Evolutionary conservation across 2,113 vertebrate species (phyloP).

Genomic region (Sula dactylatra): DNA sequence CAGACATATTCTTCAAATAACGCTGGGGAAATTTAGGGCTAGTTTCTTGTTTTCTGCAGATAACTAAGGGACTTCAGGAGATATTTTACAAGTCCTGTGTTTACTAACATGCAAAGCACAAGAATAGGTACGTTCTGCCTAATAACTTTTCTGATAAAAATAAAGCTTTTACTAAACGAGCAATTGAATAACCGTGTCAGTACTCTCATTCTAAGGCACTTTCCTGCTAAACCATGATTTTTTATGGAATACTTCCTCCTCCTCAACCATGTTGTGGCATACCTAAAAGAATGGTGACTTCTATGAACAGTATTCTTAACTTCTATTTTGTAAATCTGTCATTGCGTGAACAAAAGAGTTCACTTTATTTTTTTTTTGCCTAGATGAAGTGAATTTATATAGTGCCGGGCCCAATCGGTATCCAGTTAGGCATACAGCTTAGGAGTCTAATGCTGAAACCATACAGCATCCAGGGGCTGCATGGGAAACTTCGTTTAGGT

Average conservation of each 20-base stretch:
- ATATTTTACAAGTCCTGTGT: not conserved
- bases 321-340: not conserved
- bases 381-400: not conserved
- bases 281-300: not conserved
- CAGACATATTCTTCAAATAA: not conserved
- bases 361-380: not conserved
- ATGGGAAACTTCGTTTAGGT: not conserved
- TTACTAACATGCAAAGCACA: not conserved
- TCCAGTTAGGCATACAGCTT: not conserved
- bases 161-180: not conserved
- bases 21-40: not conserved
- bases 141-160: not conserved
- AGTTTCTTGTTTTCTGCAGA: not conserved
- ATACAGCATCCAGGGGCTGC: not conserved
- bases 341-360: not conserved
- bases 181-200: not conserved
- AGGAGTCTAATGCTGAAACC: not conserved
- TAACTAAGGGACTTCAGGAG: not conserved
- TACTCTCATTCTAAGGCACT: rapidly evolving
- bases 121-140: not conserved
- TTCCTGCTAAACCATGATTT: not conserved
- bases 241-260: not conserved
- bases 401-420: not conserved
- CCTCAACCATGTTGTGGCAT: not conserved
- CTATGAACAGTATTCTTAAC: not conserved